Evolutionary conservation across 2,888 invertebrate species (phyloP).

Genomic region (Phalera bucephala): DNA sequence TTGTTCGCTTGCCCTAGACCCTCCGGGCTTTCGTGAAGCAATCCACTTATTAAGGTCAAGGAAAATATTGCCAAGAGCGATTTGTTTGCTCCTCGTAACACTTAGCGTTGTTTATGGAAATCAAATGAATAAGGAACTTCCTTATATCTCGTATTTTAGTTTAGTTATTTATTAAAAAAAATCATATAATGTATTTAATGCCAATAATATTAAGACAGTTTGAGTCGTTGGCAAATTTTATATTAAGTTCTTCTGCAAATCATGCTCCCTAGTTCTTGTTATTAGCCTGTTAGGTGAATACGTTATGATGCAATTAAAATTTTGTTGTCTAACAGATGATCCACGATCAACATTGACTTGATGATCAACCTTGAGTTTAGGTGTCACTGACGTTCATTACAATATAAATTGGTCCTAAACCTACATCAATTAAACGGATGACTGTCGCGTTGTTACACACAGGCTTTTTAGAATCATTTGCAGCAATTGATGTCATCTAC

Average conservation of each 20-base stretch:
- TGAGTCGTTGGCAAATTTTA: too few species aligned
- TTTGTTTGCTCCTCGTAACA: not conserved
- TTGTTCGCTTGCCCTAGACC: constrained; percentile 36
- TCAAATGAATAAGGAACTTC: too few species aligned
- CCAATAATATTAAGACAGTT: too few species aligned
- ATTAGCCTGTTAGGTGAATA: too few species aligned
- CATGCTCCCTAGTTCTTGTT: too few species aligned
- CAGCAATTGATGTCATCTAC: not conserved
- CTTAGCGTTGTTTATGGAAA: not conserved
- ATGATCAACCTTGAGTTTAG: constrained; percentile 12
- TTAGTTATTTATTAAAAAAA: too few species aligned
- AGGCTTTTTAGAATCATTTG: constrained; percentile 12
- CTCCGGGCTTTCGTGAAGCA: constrained; percentile 22
- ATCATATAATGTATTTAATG: too few species aligned
- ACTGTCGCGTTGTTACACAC: constrained; percentile 4
- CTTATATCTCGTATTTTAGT: too few species aligned
- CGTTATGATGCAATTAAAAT: not conserved
- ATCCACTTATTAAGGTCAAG: constrained; percentile 32
- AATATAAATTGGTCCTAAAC: constrained; percentile 8
- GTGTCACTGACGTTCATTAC: constrained; percentile 5
- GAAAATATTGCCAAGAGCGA: constrained; percentile 8
- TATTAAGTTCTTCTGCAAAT: too few species aligned
- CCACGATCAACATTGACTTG: constrained; percentile 1
- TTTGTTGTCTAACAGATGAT: too few species aligned
- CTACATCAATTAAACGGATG: constrained; percentile 6